Evolutionary conservation across 2,113 vertebrate species (phyloP).

Genomic region (Gobiocypris rarus): DNA sequence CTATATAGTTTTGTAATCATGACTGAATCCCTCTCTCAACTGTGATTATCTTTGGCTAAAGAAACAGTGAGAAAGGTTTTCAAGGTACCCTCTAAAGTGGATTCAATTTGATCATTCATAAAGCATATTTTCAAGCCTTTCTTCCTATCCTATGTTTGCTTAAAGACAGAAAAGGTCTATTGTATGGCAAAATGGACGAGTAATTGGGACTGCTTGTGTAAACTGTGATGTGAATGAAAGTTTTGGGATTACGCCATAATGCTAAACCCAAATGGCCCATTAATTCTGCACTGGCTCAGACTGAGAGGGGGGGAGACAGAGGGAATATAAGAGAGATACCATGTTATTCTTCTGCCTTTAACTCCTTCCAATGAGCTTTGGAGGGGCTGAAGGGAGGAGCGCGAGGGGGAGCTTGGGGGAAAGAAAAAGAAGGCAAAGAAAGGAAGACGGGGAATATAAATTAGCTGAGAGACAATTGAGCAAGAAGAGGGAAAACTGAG

Average conservation of each 20-base stretch:
- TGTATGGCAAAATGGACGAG: not conserved
- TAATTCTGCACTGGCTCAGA: slow-evolving; percentile 20
- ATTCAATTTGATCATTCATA: not conserved
- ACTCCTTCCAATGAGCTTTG: not conserved
- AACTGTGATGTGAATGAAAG: not conserved
- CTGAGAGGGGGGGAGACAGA: not conserved
- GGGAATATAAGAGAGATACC: not conserved
- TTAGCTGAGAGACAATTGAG: not conserved
- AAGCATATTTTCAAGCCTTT: not conserved
- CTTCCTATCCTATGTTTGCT: not conserved
- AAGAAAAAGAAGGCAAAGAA: slow-evolving; percentile 6
- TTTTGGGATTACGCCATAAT: slow-evolving; percentile 8
- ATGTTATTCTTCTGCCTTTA: slow-evolving; percentile 25
- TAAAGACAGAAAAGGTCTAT: not conserved
- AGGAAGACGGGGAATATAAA: slow-evolving; percentile 23
- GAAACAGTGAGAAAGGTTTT: not conserved
- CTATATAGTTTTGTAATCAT: not conserved
- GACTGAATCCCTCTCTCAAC: not conserved
- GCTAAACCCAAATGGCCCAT: slow-evolving; percentile 22
- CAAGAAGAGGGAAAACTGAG: not conserved
- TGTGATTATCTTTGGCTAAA: not conserved
- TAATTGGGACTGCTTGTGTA: slow-evolving; percentile 11
- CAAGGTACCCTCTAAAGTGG: not conserved
- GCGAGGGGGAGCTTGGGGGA: not conserved
- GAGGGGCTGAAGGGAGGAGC: slow-evolving; percentile 15